Base-by-base conservation (phyloP, 1,140 invertebrate species). In the Platorchestia sp. region DNA sequence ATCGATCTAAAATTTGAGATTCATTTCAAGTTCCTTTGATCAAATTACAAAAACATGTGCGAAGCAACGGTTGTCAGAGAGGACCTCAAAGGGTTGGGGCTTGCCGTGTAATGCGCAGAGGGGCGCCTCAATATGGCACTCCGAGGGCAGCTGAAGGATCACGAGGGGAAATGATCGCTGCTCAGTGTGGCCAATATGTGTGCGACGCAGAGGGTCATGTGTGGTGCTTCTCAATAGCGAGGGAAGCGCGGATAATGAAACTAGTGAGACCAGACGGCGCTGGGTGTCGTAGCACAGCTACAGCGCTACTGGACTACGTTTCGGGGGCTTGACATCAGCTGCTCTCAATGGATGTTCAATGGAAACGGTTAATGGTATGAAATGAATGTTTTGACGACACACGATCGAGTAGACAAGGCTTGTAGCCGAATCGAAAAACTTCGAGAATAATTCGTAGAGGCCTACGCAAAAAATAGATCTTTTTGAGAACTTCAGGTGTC, bases 131-230 rank as follows among this genome's bases (percentile, higher is more conserved):
- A 93, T 93, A 44, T 45, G 91, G 91, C 45, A 93, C 44, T 36
- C 7, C 40, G 45, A 93, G 91, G 45, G 43, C 91, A 93, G 91
- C 91, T 93, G 91, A 44, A 45, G 45, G 44, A 40, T n/a, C 43
- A 45, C 43, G 91, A 93, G 91, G 91, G 91, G 91, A 93, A 45
- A 40, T 93, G 91, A 93, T 93, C 43, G 44, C 6, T 40, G 91
- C 91, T 93, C 6, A 93, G 91, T 42, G 91, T 40, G 45, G 91
- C 91, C 91, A 93, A 45, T 93, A 89, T 89, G 87, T 89, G 87
- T 89, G 87, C 59, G 59, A 75, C 59, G 59, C 59, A 75, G 59
- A 75, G 59, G 59, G 59, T 75, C 59, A 75, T 75, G 59, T 75
- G 59, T 75, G 59, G 59, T 75, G 59, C 59, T 75, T 75, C 59